Conservation (phyloP, 2,113 vertebrate species). For the Vidua macroura region DNA sequence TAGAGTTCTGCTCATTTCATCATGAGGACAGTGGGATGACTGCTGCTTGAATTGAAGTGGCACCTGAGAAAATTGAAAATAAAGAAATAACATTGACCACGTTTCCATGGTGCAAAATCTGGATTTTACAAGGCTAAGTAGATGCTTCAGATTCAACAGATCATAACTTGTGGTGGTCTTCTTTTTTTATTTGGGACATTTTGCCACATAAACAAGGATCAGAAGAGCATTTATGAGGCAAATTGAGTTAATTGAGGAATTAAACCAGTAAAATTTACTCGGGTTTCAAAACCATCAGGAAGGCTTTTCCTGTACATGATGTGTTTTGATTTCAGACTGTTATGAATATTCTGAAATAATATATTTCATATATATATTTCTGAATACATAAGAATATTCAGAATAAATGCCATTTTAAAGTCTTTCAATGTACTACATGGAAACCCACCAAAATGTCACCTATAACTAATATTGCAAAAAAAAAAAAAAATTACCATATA, state of each 20-base stretch:
- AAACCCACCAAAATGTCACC: not conserved
- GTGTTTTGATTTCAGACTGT: not conserved
- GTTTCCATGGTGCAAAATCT: not conserved
- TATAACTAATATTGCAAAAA: not conserved
- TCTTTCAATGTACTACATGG: not conserved
- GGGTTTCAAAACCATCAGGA: not conserved
- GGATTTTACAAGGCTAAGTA: not conserved
- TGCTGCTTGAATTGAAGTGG: not conserved
- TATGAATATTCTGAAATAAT: not conserved
- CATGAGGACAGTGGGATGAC: not conserved
- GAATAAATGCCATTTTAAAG: not conserved
- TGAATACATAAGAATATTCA: not conserved
- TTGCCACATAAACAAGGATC: not conserved
- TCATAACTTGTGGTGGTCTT: not conserved
- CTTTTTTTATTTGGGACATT: not conserved
- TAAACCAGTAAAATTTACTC: not conserved
- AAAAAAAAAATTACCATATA: too few species aligned
- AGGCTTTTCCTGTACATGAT: not conserved
- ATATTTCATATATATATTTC: not conserved
- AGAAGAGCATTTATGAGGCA: not conserved
- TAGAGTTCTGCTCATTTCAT: not conserved
- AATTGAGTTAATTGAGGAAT: not conserved
- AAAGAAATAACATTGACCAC: not conserved
- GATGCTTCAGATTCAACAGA: not conserved
- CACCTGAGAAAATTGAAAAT: not conserved